phyloP scores from a whole-genome alignment of 2,888 invertebrate genomes.

The Hirtodrosophila histrioides region DNA sequence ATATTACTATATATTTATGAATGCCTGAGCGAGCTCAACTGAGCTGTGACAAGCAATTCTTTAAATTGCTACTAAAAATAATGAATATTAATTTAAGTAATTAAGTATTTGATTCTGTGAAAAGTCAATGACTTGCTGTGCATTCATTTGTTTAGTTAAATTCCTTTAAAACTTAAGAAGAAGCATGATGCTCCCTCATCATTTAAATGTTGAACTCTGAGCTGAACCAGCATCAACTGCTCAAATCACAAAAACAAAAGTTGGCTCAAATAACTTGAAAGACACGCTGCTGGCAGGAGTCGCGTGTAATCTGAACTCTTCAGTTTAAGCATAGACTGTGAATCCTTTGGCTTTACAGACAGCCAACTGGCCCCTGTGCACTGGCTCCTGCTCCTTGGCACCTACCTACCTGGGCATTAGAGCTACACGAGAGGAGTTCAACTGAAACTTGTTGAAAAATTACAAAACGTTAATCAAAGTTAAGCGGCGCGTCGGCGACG shows the following conservation, averaged over 20 bases:
- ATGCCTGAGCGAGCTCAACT: no score
- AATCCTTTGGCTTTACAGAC: slow-evolving; percentile 33
- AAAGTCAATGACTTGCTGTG: not conserved
- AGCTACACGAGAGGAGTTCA: slow-evolving; percentile 55
- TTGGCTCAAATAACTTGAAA: slow-evolving; percentile 34
- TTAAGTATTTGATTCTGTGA: no score
- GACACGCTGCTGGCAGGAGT: slow-evolving; percentile 50
- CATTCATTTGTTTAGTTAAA: not conserved
- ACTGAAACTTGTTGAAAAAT: slow-evolving; percentile 76
- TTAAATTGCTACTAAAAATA: no score
- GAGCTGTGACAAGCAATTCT: no score
- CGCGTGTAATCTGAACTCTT: slow-evolving; percentile 69
- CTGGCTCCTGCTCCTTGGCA: slow-evolving; percentile 6
- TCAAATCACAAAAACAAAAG: slow-evolving; percentile 30
- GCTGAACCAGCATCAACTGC: slow-evolving; percentile 23
- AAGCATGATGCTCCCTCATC: slow-evolving; percentile 5
- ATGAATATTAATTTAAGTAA: no score
- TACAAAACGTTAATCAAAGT: slow-evolving; percentile 78
- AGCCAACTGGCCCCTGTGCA: not conserved
- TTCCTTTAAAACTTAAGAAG: slow-evolving; percentile 15
- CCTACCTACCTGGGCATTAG: slow-evolving; percentile 27
- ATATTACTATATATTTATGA: no score
- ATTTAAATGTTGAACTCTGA: not conserved
- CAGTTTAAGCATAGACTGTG: slow-evolving; percentile 33
- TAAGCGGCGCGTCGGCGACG: slow-evolving; percentile 59